phyloP scores from a whole-genome alignment of 2,888 invertebrate species.

The Leptopterna dolabrata region DNA sequence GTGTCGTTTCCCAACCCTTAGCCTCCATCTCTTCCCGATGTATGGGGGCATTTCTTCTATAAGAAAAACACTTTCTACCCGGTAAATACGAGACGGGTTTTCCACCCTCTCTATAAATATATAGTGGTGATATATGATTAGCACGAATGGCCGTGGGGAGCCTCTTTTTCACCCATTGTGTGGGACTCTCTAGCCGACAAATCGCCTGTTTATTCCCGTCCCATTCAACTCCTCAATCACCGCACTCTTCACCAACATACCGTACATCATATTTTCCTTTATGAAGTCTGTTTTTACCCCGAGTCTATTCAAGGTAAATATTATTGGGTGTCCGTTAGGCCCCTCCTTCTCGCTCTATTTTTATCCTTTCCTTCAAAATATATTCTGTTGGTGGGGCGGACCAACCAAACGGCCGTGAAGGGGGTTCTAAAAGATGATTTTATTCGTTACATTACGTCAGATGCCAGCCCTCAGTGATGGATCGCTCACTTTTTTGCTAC shows the following conservation, averaged over 20 bases:
- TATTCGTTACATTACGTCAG: slow-evolving; percentile 26
- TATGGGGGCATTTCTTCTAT: neutral
- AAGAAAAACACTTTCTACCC: slow-evolving; percentile 29
- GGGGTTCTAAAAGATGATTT: slow-evolving; percentile 22
- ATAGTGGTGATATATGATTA: slow-evolving; percentile 23
- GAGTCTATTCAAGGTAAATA: slow-evolving; percentile 1
- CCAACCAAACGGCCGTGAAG: slow-evolving; percentile 42
- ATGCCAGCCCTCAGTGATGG: neutral
- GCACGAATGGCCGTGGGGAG: neutral
- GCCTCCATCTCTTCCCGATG: neutral
- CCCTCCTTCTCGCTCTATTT: neutral
- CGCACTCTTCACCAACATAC: slow-evolving; percentile 3
- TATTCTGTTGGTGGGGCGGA: neutral
- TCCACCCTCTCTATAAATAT: slow-evolving; percentile 12
- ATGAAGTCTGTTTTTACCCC: neutral
- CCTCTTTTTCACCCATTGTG: slow-evolving; percentile 30
- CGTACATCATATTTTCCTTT: slow-evolving; percentile 4
- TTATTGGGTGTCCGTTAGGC: slow-evolving; percentile 15
- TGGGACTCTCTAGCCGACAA: slow-evolving; percentile 24
- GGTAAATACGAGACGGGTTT: slow-evolving; percentile 9
- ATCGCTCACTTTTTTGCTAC: neutral
- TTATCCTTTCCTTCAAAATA: neutral
- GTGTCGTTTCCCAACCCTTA: slow-evolving; percentile 15
- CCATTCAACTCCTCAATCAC: slow-evolving; percentile 6
- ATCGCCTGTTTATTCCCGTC: slow-evolving; percentile 25